Evolutionary conservation across 2,113 vertebrate genomes (phyloP), one percentile per base, ranked within the genome.

Genomic region (Acanthochromis polyacanthus): DNA sequence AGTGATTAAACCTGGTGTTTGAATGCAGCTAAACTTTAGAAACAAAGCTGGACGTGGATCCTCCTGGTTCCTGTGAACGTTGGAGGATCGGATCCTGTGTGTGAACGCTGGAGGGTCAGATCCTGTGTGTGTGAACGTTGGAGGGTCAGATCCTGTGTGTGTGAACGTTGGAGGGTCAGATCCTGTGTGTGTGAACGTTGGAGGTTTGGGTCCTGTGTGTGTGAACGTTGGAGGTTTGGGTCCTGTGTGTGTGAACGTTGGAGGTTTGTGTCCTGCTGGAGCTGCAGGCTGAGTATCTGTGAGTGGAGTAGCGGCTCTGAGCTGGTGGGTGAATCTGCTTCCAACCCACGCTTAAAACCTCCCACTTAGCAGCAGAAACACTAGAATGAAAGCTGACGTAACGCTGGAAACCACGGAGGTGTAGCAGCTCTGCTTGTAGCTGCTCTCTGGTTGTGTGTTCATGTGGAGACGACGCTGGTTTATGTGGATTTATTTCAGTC

Each of bases 331-430:
- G 88, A 86, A 76, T 73, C 79, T 40, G 58, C 85, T 74, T 10
- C 1, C 2, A 81, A 8, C 85, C 88, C 80, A 86, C 81, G 22
- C 88, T 25, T 25, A 82, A 60, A 15, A 48, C 28, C 83, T 73
- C 83, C 85, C 71, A 85, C 83, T 80, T 74, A 72, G 85, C 76
- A 77, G 52, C 28, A 70, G 84, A 69, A 76, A 70, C 48, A n/a
- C 68, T 51, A 52, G 74, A 52, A 14, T 45, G 67, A 77, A 52
- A 8, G 56, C 76, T 87, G 74, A 84, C 62, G 52, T 70, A 85
- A 51, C 65, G 8, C 77, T 1, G 61, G 30, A 30, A 53, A 10
- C 32, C 7, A 36, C 32, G 32, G 32, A 36, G 8, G 32, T 10
- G 32, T 8, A 36, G 32, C 8, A 1, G 32, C 32, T 36, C 65